phyloP scores from a whole-genome alignment of 1,140 invertebrate genomes.

The Trichomalopsis sarcophagae region DNA sequence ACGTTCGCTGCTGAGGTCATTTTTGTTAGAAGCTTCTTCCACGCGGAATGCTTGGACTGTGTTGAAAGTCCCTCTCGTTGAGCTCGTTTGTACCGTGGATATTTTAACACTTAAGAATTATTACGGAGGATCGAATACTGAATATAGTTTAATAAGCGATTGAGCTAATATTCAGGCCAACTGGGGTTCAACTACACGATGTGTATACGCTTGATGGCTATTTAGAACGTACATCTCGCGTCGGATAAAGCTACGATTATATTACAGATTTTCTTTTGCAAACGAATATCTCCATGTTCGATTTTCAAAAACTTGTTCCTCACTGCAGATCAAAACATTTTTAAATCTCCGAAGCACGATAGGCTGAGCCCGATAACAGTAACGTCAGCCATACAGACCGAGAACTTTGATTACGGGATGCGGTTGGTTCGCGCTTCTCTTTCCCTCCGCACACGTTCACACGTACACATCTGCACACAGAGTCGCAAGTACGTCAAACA shows the following conservation, averaged over 20 bases:
- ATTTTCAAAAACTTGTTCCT: too few relatives aligned
- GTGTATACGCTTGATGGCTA: neutral
- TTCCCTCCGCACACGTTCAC: slow-evolving; percentile 51
- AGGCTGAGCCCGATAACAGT: neutral
- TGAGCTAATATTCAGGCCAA: neutral
- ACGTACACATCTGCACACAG: slow-evolving; percentile 43
- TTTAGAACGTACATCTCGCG: too few relatives aligned
- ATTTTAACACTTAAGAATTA: neutral
- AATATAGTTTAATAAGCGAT: neutral
- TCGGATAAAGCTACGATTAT: too few relatives aligned
- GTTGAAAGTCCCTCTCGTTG: neutral
- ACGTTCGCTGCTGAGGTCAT: neutral
- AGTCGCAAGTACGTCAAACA: neutral
- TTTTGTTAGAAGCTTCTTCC: too few relatives aligned
- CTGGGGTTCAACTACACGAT: neutral
- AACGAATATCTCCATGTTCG: too few relatives aligned
- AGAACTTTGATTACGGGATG: slow-evolving; percentile 64
- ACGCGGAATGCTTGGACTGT: neutral
- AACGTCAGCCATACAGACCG: neutral
- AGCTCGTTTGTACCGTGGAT: neutral
- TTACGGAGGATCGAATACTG: neutral
- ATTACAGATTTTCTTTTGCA: too few relatives aligned
- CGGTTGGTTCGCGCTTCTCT: slow-evolving; percentile 61
- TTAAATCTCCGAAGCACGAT: too few relatives aligned
- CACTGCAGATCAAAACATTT: too few relatives aligned